These are phyloP conservation scores for Drosophila punjabiensis DNA, from an alignment of 1,140 invertebrate genomes.

Conservation along the genomic window DNA sequence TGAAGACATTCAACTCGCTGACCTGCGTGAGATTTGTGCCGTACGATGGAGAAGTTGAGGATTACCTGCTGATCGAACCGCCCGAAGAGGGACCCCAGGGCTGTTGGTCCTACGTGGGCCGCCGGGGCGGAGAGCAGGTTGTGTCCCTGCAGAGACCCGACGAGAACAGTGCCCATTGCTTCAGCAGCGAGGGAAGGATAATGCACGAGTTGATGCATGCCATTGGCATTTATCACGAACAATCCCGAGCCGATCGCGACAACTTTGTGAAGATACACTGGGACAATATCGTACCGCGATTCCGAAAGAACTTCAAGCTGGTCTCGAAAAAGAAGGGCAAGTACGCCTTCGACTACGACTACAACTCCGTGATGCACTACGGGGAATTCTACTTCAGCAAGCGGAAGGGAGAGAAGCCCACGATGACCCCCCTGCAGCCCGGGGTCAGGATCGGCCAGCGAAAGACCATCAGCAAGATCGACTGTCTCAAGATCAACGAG, in stretches of 20 bases:
- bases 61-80: conserved; percentile 90
- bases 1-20: conserved; percentile 89
- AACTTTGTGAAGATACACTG: conserved; percentile 90
- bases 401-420: conserved; percentile 78
- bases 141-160: conserved; percentile 87
- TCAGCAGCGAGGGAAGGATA: conserved; percentile 89
- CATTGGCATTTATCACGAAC: conserved; percentile 94
- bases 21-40: conserved; percentile 91
- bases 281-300: conserved; percentile 89
- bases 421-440: conserved; percentile 87
- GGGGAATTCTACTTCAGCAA: conserved; percentile 87
- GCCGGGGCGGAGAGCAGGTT: conserved; percentile 87
- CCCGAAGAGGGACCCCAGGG: conserved; percentile 89
- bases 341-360: conserved; percentile 90
- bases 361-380: conserved; percentile 91
- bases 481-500: conserved; percentile 90
- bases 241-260: conserved; percentile 93
- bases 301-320: conserved; percentile 89
- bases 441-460: conserved; percentile 88
- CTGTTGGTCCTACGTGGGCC: conserved; percentile 93
- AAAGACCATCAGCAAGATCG: conserved; percentile 88
- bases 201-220: conserved; percentile 95
- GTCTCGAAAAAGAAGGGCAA: conserved; percentile 89
- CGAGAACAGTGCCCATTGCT: conserved; percentile 87
- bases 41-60: conserved; percentile 88